Base-by-base conservation (phyloP, 2,113 vertebrate species). In the Alethe diademata region DNA sequence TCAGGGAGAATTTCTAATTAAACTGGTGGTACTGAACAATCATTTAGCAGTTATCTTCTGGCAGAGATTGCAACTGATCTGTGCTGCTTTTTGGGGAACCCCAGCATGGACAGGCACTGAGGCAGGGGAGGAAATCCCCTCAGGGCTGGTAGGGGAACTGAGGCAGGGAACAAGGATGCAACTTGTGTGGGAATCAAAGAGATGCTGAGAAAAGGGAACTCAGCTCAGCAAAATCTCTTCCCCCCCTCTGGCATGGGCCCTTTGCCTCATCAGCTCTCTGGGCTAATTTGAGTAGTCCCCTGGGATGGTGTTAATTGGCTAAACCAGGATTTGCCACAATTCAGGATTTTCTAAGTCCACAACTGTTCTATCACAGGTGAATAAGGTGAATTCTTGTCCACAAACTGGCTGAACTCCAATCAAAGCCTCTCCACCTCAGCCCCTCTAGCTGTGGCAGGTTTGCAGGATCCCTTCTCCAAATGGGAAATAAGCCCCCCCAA, bases 201-300 rank as follows among this genome's bases (percentile, higher is more conserved):
- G 65, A 22, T 56, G 36, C 13, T 65, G 80, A 84, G 81, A 81
- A 81, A 74, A 81, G 16, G 33, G 73, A 93, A 78, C 51, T 61
- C 0, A 0, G 25, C 78, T 71, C 79, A n/a, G 80, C 64, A 70
- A 65, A 70, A 38, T 12, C 51, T 78, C 60, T 89, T 92, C 45
- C n/a, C 11, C 11, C 5, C 0, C 1, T 54, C 75, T 40, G 58
- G 17, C 35, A 7, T 1, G 0, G 10, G 31, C 25, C 4, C 0
- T 88, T 74, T 43, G 75, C 47, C 43, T 62, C 6, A 2, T 71
- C 62, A 86, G 28, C 80, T 50, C 51, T 75, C 26, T 0, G 0
- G 38, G 47, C 15, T 35, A 28, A 45, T 48, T 66, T 29, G 29
- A 57, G 10, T 22, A 54, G 66, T 51, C 10, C 20, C 25, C 5